Conservation (phyloP, 2,888 invertebrate genomes). For the Eulithis prunata region DNA sequence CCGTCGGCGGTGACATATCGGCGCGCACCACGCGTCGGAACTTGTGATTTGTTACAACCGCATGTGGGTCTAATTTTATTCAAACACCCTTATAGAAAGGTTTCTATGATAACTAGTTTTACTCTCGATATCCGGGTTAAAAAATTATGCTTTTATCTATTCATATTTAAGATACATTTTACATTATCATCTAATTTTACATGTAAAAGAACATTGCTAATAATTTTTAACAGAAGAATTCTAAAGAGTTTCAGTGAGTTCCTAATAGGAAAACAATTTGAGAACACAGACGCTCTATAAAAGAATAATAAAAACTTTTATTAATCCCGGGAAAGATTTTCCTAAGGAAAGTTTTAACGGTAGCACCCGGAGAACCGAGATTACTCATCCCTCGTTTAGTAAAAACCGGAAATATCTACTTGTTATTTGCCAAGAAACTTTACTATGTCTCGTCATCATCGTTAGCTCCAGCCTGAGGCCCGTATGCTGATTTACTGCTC, state of each 20-base stretch:
- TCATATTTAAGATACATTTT: too few species aligned
- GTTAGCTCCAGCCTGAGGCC: too few species aligned
- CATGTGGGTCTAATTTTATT: constrained; percentile 29
- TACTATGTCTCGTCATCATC: too few species aligned
- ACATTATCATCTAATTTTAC: too few species aligned
- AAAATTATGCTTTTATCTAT: too few species aligned
- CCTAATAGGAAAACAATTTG: constrained; percentile 1
- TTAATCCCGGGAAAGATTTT: constrained; percentile 3
- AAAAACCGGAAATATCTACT: neutral
- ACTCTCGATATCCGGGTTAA: neutral
- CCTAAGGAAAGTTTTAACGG: neutral
- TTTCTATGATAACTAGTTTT: neutral
- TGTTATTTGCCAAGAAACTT: too few species aligned
- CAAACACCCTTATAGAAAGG: constrained; percentile 2
- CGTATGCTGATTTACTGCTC: too few species aligned
- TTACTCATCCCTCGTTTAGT: neutral
- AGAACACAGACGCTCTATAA: constrained; percentile 2
- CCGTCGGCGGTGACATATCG: constrained; percentile 40
- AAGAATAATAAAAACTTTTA: constrained; percentile 10
- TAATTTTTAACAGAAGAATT: too few species aligned
- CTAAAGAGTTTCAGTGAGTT: neutral
- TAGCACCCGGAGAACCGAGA: neutral
- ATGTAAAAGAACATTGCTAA: too few species aligned
- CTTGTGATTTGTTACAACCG: constrained; percentile 35
- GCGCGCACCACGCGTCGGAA: constrained; percentile 27